Conservation (phyloP, 2,888 invertebrate species). For the Melangyna quadrimaculata region DNA sequence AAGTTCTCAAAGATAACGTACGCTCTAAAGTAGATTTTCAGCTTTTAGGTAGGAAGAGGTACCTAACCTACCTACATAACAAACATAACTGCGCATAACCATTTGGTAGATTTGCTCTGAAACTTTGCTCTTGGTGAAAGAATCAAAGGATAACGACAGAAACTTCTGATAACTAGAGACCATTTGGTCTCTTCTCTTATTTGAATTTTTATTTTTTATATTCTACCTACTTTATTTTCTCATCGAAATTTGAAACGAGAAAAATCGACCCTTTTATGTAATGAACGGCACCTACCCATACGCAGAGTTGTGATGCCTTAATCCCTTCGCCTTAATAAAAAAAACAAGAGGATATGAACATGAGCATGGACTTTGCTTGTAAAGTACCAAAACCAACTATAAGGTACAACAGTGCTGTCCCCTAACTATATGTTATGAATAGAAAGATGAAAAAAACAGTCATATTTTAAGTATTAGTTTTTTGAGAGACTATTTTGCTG, state of each 20-base stretch:
- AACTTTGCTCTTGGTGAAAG: not conserved
- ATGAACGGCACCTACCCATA: not conserved
- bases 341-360: not conserved
- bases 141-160: conserved; percentile 3
- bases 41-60: too few species aligned
- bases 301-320: not conserved
- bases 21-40: not conserved
- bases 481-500: too few species aligned
- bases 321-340: not conserved
- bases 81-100: conserved; percentile 25
- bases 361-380: not conserved
- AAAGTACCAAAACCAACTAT: not conserved
- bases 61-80: too few species aligned
- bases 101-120: not conserved
- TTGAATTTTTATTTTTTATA: not conserved
- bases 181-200: not conserved
- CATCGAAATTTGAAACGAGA: conserved; percentile 11
- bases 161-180: conserved; percentile 14
- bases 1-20: not conserved
- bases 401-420: not conserved
- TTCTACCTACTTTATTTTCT: not conserved
- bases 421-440: too few species aligned
- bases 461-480: too few species aligned
- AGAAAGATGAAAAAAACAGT: too few species aligned
- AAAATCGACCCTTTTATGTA: not conserved